Evolutionary conservation across 2,888 invertebrate species (phyloP).

Genomic region (Boloria euphrosyne): DNA sequence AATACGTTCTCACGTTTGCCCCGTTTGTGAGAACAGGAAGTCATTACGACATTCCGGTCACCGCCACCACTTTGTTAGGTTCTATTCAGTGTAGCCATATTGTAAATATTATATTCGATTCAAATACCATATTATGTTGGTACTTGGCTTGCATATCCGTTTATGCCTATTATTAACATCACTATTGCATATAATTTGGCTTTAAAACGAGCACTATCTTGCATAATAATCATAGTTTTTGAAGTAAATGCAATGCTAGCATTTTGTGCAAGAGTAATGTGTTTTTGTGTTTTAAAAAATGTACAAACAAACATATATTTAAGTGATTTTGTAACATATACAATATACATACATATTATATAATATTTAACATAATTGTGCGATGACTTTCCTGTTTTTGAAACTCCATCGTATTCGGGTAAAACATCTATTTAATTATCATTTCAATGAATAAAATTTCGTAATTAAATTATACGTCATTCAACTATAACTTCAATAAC

Average conservation of each 20-base stretch:
- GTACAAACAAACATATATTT: no score
- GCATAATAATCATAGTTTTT: neutral
- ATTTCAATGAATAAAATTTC: no score
- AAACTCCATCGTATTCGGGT: no score
- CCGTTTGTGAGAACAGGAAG: constrained; percentile 37
- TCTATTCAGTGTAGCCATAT: constrained; percentile 2
- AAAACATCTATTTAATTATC: no score
- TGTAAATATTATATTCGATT: constrained; percentile 12
- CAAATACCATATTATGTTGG: neutral
- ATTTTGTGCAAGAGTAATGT: no score
- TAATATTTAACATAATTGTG: no score
- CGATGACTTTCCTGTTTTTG: no score
- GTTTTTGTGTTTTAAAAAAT: no score
- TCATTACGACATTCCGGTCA: constrained; percentile 35
- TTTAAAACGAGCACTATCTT: neutral
- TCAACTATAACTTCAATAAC: no score
- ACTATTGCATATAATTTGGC: constrained; percentile 8
- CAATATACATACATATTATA: no score
- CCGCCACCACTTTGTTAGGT: constrained; percentile 21
- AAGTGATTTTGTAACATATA: no score
- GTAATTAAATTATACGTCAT: no score
- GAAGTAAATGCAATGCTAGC: neutral
- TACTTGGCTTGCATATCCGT: neutral
- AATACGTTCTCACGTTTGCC: constrained; percentile 1
- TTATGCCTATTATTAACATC: neutral